Percentiles rank a stretch among this genome's conserved stretches.
Conservation (phyloP, 2,888 invertebrate species). For the Priocnemis perturbator region DNA sequence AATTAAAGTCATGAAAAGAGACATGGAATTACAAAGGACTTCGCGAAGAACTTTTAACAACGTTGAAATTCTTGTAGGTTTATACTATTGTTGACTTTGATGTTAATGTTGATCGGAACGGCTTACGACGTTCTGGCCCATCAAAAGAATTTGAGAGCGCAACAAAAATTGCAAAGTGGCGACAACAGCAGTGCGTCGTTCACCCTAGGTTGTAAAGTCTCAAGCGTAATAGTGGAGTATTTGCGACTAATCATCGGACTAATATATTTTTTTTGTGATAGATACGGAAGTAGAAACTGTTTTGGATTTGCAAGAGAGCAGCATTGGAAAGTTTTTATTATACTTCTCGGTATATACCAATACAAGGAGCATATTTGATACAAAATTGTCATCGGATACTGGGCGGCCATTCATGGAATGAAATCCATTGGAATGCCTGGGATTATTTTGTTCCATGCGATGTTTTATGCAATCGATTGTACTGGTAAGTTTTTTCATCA, state of each 20-base stretch:
- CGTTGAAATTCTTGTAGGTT: no score
- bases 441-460: constrained; percentile 78
- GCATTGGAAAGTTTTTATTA: constrained; percentile 56
- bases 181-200: constrained; percentile 53
- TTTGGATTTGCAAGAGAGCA: constrained; percentile 26
- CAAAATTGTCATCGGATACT: constrained; percentile 65
- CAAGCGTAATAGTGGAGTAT: no score
- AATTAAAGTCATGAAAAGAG: no score
- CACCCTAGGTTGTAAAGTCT: neutral
- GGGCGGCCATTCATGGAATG: constrained; percentile 75
- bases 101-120: no score
- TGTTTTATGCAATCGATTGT: constrained; percentile 73
- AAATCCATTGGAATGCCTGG: constrained; percentile 78
- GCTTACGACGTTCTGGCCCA: constrained; percentile 65
- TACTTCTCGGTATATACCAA: constrained; percentile 78
- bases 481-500: constrained; percentile 56
- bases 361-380: constrained; percentile 72
- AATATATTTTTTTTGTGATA: no score
- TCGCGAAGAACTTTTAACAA: no score
- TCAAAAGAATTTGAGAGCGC: constrained; percentile 48
- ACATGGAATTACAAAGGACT: no score
- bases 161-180: constrained; percentile 23
- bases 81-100: no score
- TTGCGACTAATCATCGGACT: no score
- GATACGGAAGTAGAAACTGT: constrained; percentile 35